Evolutionary conservation across 2,888 invertebrate species (phyloP).

Genomic region (Drosophila tanythrix): DNA sequence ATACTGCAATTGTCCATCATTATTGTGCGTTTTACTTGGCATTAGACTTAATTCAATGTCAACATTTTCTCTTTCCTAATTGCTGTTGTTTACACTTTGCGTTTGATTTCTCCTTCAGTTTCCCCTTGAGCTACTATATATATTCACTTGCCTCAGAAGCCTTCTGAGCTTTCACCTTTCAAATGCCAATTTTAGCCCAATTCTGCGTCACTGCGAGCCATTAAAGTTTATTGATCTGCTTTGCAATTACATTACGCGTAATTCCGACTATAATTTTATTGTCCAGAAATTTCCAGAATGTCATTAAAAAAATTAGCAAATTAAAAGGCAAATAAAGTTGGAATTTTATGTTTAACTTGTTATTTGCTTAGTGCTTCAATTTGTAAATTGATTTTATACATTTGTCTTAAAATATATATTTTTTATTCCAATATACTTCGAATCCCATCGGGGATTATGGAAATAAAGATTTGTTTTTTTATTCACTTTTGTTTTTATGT

Average conservation of each 20-base stretch:
- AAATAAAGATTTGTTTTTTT: neutral
- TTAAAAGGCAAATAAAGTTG: neutral
- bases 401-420: too few relatives aligned
- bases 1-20: slow-evolving; percentile 43
- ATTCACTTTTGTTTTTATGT: neutral
- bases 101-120: neutral
- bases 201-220: slow-evolving; percentile 27
- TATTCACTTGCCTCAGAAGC: slow-evolving; percentile 5
- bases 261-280: too few relatives aligned
- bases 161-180: slow-evolving; percentile 27
- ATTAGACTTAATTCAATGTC: slow-evolving; percentile 68
- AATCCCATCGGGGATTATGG: too few relatives aligned
- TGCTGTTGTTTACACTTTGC: neutral
- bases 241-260: slow-evolving; percentile 1
- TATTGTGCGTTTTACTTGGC: slow-evolving; percentile 45
- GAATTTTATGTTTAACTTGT: neutral
- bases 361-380: neutral
- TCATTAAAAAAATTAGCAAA: neutral
- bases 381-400: neutral
- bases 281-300: neutral
- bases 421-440: too few relatives aligned
- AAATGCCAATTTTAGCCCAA: slow-evolving; percentile 10
- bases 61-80: slow-evolving; percentile 56
- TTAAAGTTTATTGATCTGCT: slow-evolving; percentile 10
- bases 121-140: neutral